A percentile compares a stretch with the other conserved stretches of the same genome.
Evolutionary conservation across 1,140 invertebrate genomes (phyloP).

Genomic region (Camponotus pennsylvanicus): DNA sequence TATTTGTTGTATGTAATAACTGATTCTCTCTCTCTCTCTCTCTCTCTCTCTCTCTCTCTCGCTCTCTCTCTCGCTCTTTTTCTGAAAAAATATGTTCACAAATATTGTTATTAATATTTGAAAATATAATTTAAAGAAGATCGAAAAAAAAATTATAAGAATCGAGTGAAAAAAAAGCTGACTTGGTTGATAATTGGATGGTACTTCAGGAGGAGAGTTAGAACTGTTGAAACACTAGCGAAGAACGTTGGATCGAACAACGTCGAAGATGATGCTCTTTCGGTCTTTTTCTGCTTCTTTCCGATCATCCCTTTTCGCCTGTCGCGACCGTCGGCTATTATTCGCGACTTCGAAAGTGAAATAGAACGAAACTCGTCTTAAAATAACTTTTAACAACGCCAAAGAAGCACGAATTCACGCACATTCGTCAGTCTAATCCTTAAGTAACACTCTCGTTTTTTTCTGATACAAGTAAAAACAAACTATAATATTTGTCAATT

Average conservation of each 20-base stretch:
- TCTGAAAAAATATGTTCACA: neutral
- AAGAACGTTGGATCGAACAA: constrained; percentile 48
- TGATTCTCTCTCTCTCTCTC: neutral
- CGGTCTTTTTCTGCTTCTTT: neutral
- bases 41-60: neutral
- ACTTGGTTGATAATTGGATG: constrained; percentile 70
- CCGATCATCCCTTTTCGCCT: constrained; percentile 51
- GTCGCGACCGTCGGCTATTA: constrained; percentile 62
- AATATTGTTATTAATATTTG: neutral
- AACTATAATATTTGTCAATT: neutral
- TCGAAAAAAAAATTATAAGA: neutral
- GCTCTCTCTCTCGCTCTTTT: too few relatives aligned
- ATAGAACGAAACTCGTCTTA: constrained; percentile 66
- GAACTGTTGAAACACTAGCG: constrained; percentile 65
- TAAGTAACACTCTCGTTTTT: constrained; percentile 18
- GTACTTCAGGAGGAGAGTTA: constrained; percentile 52
- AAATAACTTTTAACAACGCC: constrained; percentile 77
- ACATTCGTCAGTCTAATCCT: constrained; percentile 51
- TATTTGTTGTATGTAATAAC: neutral
- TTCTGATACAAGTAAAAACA: neutral
- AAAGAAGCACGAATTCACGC: constrained; percentile 76
- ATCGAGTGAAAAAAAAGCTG: constrained; percentile 16
- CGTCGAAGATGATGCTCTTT: constrained; percentile 66
- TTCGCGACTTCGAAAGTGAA: constrained; percentile 70
- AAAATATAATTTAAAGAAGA: constrained; percentile 13